phyloP scores from a whole-genome alignment of 2,113 vertebrate species.

The Bostrychus sinensis region DNA sequence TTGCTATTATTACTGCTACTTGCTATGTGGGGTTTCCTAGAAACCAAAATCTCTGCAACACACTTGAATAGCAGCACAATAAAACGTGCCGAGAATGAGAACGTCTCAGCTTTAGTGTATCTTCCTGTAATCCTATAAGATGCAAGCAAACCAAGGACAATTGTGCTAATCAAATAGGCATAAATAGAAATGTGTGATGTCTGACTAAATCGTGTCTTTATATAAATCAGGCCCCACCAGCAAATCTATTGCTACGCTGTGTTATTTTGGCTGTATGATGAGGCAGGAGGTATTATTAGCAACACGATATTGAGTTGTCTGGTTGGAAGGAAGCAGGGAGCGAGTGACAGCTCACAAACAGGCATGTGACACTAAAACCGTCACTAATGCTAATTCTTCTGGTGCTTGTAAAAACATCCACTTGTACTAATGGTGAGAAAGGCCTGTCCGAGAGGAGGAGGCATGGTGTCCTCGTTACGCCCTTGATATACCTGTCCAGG shows the following conservation, averaged over 20 bases:
- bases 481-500: conserved; percentile 18
- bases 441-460: conserved; percentile 39
- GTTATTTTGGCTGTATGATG: conserved; percentile 54
- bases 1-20: too few species aligned
- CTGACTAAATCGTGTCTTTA: conserved; percentile 31
- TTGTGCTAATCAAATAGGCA: conserved; percentile 37
- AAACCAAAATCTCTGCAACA: too few species aligned
- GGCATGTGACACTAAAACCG: conserved; percentile 73
- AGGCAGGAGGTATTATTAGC: conserved; percentile 61
- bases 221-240: conserved; percentile 16
- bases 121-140: neutral
- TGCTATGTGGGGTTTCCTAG: too few species aligned
- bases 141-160: conserved; percentile 10
- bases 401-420: conserved; percentile 64
- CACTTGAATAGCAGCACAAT: too few species aligned
- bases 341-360: conserved; percentile 70
- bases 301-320: conserved; percentile 67
- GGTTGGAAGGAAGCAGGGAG: conserved; percentile 41
- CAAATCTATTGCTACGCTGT: conserved; percentile 49
- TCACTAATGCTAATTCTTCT: conserved; percentile 72
- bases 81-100: neutral
- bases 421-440: conserved; percentile 71
- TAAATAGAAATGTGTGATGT: conserved; percentile 27
- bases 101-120: neutral
- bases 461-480: conserved; percentile 34